Base-by-base conservation (phyloP, 2,797 vertebrate species). In the Sarcoramphus papa region DNA sequence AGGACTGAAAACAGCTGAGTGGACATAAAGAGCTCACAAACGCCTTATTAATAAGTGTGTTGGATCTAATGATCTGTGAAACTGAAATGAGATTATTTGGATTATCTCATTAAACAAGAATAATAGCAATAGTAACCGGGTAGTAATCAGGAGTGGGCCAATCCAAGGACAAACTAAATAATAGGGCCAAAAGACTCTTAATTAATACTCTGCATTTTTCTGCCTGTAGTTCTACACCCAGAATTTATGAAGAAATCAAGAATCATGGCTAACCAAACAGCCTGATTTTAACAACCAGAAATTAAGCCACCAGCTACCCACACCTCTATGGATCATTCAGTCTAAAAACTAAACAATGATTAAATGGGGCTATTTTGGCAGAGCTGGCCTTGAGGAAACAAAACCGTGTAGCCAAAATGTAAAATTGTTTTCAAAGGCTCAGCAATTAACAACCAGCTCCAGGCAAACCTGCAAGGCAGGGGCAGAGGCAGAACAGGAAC, bases 91-190 rank as follows among this genome's bases (percentile, higher is more conserved):
- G 95, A 97, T 96, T 97, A 97, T 96, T 95, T 95, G 92, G 95
- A 95, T 97, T 97, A 96, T 95, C 95, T 97, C 95, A 96, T 97
- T 97, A 97, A 96, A 96, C 95, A 97, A 96, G 96, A 97, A 97
- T 95, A 97, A 95, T 96, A 95, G 95, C 85, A 94, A 92, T 81
- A 96, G 94, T 93, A 93, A 94, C 77, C 0, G 40, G 48, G 83
- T 40, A 90, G 93, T 92, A 97, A 96, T 94, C 84, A 94, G 79
- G 50, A 95, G 24, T 73, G 75, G 85, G 86, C 92, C 90, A 92
- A 90, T 79, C 70, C 94, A 97, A 97, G 95, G 96, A 92, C 94
- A 95, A 94, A 94, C 47, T 76, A 92, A 90, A 59, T 81, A 96
- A 88, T 30, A 84, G 60, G 33, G 65, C 65, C 43, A 84, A 78